Base-by-base conservation (phyloP, 2,888 invertebrate genomes). In the Diarsia mendica region DNA sequence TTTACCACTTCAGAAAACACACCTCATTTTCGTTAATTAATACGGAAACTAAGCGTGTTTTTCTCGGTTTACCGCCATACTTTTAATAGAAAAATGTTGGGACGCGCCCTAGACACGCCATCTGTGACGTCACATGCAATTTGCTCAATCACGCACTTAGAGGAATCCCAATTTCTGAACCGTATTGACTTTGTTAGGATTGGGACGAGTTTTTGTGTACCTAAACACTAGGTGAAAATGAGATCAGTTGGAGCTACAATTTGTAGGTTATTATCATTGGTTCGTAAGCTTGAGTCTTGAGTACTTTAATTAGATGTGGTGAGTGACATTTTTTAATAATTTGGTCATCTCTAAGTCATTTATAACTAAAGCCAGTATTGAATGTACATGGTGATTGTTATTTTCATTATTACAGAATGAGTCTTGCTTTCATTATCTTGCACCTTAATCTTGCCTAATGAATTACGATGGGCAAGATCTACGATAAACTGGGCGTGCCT, bases 1-100 rank as follows among this genome's bases (percentile, higher is more conserved):
- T 80, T 69, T 76, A 39, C 68, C 33, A 67, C 63, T 64, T 11
- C 63, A 67, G 66, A 70, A 70, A 68, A 73, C 77, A 79, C 80
- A 72, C 70, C 64, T 67, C 20, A 70, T 71, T 81, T 84, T 46
- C 44, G 65, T 68, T 83, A 81, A 85, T 85, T 65, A 83, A 73
- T 66, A 77, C 33, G 65, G 64, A 61, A 76, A 48, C 10, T 48
- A 69, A 82, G 61, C 72, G 63, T 77, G 61, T 63, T 71, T 76
- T 69, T 55, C 58, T 66, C 28, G 53, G 76, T 75, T 67, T 15
- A 28, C 33, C 46, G n/a, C 20, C 44, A 55, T 75, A 66, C 72
- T 79, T 85, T 79, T 79, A 69, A 74, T 77, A 79, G 74, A 71
- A 73, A 78, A 71, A 71, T 64, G 66, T 72, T 72, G 48, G 55